A percentile compares a stretch with the other conserved stretches of the same genome.
These are phyloP conservation scores for Embiotoca jacksoni DNA, from an alignment of 2,113 vertebrate genomes.

Conservation along the genomic window DNA sequence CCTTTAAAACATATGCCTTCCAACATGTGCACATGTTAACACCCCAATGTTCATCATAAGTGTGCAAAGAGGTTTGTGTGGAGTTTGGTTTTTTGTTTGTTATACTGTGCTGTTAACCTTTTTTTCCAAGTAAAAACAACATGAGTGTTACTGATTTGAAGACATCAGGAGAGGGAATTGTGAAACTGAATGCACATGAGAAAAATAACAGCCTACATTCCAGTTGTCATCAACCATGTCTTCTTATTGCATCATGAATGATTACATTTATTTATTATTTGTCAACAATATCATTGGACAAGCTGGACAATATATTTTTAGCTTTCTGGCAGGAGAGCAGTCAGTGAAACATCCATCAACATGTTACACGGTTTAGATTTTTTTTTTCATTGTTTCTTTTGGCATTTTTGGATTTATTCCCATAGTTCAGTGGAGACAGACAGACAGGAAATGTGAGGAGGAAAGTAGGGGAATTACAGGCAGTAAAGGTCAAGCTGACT, in stretches of 20 bases:
- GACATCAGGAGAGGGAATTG: background rate
- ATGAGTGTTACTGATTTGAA: background rate
- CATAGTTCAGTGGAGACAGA: no score
- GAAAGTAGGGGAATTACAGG: no score
- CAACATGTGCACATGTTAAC: background rate
- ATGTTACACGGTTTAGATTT: no score
- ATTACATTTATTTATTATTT: no score
- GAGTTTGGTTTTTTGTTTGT: background rate
- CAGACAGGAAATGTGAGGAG: no score
- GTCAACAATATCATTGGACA: background rate
- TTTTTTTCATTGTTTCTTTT: no score
- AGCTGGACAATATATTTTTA: conserved; percentile 1
- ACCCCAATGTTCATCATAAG: background rate
- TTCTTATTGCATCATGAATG: background rate
- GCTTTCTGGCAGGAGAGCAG: background rate
- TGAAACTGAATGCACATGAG: background rate
- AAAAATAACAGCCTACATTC: background rate
- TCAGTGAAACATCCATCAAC: conserved; percentile 7
- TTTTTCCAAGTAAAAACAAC: no score
- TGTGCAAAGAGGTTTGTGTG: background rate
- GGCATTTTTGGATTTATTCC: no score
- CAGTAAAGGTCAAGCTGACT: no score
- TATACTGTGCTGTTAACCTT: no score
- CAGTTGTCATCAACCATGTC: background rate
- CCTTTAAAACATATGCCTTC: background rate